Base-by-base conservation (phyloP, 2,113 vertebrate genomes). In the Eonycteris spelaea region DNA sequence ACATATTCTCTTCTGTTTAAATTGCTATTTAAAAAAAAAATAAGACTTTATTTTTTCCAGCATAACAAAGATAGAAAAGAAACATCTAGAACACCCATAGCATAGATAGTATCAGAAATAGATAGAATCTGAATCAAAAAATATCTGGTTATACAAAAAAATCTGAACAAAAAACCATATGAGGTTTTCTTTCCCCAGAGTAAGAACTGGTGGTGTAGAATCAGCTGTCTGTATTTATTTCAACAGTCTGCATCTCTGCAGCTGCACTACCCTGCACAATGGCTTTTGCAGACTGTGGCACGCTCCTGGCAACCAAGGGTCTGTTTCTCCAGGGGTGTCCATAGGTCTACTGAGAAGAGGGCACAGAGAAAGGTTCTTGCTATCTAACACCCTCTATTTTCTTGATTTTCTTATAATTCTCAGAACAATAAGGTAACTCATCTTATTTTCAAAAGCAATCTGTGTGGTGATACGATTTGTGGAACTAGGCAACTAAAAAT, bases 131-230 rank as follows among this genome's bases (percentile, higher is more conserved):
- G n/a, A n/a, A n/a, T n/a, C n/a, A n/a, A n/a, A n/a, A n/a, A n/a
- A n/a, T n/a, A n/a, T 95, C 95, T 97, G 80, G 86, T 91, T 96
- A n/a, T 30, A 94, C 84, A 43, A 84, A 51, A 45, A 93, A 67
- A 73, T 22, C 4, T 86, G 78, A 97, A 35, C 87, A 91, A 83
- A 61, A 97, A 85, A 84, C 75, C 51, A 80, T 45, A 6, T 30
- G 85, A 95, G 75, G 86, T 91, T 97, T 86, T 79, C 93, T 92
- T 90, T 61, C 51, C 57, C 88, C 24, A 65, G 33, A 95, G 84
- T 59, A 82, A 96, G 89, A 86, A 26, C 22, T 43, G 77, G 38
- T 11, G 1, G 0, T 65, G 45, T 57, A 10, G n/a, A 74, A 79
- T 80, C 86, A 75, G 38, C 38, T 79, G 65, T 80, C 35, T 30